Evolutionary conservation across 2,888 invertebrate genomes (phyloP).

Genomic region (Azorinus chamasolen): DNA sequence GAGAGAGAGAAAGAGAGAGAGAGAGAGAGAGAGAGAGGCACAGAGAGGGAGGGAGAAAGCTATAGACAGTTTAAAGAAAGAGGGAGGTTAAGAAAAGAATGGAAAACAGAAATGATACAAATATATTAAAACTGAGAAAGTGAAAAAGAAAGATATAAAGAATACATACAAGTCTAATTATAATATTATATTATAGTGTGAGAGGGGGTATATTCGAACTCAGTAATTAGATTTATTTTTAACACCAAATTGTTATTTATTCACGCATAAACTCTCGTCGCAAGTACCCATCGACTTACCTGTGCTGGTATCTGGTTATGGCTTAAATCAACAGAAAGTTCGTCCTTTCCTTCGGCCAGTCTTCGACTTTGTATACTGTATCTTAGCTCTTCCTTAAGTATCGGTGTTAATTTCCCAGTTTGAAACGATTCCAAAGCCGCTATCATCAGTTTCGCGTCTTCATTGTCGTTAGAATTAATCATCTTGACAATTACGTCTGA

Average conservation of each 20-base stretch:
- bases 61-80: not conserved
- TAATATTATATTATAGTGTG: too few species aligned
- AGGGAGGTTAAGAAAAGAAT: not conserved
- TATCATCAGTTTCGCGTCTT: constrained; percentile 67
- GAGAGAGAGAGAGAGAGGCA: not conserved
- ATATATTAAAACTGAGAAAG: too few species aligned
- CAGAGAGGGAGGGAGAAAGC: constrained; percentile 1
- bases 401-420: constrained; percentile 63
- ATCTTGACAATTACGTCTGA: too few species aligned
- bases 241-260: too few species aligned
- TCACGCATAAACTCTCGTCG: too few species aligned
- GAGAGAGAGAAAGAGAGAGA: not conserved
- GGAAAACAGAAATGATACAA: too few species aligned
- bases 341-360: constrained; percentile 75
- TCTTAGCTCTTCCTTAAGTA: constrained; percentile 77
- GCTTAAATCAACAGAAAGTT: constrained; percentile 54
- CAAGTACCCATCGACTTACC: too few species aligned
- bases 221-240: too few species aligned
- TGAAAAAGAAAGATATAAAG: too few species aligned
- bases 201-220: too few species aligned
- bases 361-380: constrained; percentile 74
- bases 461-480: not conserved
- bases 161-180: too few species aligned
- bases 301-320: constrained; percentile 1
- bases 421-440: constrained; percentile 68